These are phyloP conservation scores for Actias luna DNA, from an alignment of 2,888 invertebrate species.

Conservation along the genomic window DNA sequence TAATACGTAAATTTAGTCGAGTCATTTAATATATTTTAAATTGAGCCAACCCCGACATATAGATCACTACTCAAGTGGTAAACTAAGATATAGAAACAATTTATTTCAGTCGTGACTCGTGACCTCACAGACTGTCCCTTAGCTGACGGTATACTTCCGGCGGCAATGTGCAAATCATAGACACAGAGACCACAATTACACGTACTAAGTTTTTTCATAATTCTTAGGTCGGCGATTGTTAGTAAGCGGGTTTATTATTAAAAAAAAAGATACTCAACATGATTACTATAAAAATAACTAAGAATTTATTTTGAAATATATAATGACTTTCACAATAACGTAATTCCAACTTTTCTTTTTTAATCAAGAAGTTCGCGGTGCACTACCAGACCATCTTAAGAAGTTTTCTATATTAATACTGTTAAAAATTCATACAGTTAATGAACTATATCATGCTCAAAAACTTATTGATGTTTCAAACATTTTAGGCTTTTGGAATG, in stretches of 20 bases:
- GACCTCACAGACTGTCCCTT: neutral
- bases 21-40: too few relatives aligned
- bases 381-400: neutral
- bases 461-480: too few relatives aligned
- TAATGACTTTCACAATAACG: neutral
- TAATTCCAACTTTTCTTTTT: neutral
- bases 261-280: neutral
- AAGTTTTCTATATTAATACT: too few relatives aligned
- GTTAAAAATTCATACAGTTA: too few relatives aligned
- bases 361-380: too few relatives aligned
- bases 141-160: constrained; percentile 2
- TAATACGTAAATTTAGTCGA: neutral
- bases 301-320: neutral
- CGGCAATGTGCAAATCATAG: neutral
- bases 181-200: constrained; percentile 1
- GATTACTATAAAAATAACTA: neutral
- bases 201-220: neutral
- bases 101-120: neutral
- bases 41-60: neutral
- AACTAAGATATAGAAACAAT: neutral
- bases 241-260: neutral
- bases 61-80: neutral
- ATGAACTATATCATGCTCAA: too few relatives aligned
- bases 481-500: too few relatives aligned
- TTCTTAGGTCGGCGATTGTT: neutral